These are phyloP conservation scores for Matsumyia berberina DNA, from an alignment of 2,888 invertebrate genomes.

Conservation along the genomic window DNA sequence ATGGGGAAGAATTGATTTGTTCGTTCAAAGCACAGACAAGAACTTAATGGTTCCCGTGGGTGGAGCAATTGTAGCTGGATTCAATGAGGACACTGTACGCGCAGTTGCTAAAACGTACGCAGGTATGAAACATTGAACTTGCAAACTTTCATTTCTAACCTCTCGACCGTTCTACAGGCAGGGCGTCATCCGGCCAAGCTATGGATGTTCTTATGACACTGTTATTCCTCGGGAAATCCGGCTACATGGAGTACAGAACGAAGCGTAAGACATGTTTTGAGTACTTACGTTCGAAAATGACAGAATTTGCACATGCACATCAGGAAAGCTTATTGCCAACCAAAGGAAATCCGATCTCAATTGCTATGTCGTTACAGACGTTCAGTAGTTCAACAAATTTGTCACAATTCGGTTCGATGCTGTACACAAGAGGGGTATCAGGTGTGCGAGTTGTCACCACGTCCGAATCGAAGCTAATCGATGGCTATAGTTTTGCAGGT, in stretches of 20 bases:
- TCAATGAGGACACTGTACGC: constrained; percentile 87
- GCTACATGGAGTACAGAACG: constrained; percentile 87
- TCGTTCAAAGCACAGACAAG: constrained; percentile 94
- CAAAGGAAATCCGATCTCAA: constrained; percentile 89
- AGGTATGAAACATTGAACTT: constrained; percentile 79
- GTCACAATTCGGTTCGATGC: constrained; percentile 89
- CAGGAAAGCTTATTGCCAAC: constrained; percentile 87
- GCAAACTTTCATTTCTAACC: not conserved
- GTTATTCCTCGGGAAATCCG: constrained; percentile 88
- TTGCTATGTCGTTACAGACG: constrained; percentile 85
- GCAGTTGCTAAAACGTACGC: constrained; percentile 90
- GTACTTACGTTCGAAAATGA: constrained; percentile 86
- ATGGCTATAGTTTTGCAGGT: constrained; percentile 86
- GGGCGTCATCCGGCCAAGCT: constrained; percentile 89
- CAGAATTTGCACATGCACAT: constrained; percentile 86
- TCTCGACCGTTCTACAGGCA: constrained; percentile 83
- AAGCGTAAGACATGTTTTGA: constrained; percentile 87
- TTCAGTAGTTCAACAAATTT: constrained; percentile 81
- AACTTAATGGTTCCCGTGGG: constrained; percentile 94
- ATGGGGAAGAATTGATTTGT: constrained; percentile 89
- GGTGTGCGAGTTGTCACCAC: constrained; percentile 88
- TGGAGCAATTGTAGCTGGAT: constrained; percentile 90
- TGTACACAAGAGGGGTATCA: constrained; percentile 89
- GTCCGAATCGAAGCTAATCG: constrained; percentile 85
- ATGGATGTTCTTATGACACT: constrained; percentile 91